These are phyloP conservation scores for Branchipolynoe longqiensis DNA, from an alignment of 2,888 invertebrate genomes.

Conservation along the genomic window DNA sequence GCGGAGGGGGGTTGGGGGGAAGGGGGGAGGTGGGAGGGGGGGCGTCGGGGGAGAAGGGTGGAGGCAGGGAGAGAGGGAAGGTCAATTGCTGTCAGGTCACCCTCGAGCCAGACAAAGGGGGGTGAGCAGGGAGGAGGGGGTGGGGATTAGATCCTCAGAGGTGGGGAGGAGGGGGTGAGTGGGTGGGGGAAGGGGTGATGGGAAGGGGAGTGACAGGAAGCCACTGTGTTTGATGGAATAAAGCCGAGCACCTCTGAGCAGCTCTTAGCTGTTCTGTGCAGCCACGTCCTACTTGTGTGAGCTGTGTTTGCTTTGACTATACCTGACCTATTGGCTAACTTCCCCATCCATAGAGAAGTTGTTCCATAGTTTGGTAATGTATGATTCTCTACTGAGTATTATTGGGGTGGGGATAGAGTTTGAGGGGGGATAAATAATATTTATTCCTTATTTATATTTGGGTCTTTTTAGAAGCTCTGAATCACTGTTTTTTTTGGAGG, in stretches of 20 bases:
- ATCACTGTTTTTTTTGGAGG: no score
- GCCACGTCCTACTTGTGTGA: no score
- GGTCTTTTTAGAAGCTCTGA: no score
- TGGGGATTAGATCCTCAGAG: background rate
- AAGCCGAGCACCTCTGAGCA: background rate
- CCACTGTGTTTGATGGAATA: background rate
- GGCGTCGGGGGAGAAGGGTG: conserved; percentile 6
- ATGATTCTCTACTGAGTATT: no score
- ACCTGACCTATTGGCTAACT: no score
- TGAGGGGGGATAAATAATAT: no score
- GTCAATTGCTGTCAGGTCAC: conserved; percentile 55
- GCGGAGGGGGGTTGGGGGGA: background rate
- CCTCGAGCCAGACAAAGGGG: conserved; percentile 46
- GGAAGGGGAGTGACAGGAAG: background rate
- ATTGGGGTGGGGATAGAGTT: no score
- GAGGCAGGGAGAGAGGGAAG: conserved; percentile 13
- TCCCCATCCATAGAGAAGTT: no score
- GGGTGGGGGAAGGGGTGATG: background rate
- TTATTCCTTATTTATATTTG: no score
- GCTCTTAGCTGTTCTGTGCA: background rate
- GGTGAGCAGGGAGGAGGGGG: background rate
- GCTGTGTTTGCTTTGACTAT: no score
- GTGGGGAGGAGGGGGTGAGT: background rate
- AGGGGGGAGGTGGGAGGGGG: background rate
- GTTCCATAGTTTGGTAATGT: no score